Base-by-base conservation (phyloP, 2,797 vertebrate species). In the Rousettus madagascariensis region DNA sequence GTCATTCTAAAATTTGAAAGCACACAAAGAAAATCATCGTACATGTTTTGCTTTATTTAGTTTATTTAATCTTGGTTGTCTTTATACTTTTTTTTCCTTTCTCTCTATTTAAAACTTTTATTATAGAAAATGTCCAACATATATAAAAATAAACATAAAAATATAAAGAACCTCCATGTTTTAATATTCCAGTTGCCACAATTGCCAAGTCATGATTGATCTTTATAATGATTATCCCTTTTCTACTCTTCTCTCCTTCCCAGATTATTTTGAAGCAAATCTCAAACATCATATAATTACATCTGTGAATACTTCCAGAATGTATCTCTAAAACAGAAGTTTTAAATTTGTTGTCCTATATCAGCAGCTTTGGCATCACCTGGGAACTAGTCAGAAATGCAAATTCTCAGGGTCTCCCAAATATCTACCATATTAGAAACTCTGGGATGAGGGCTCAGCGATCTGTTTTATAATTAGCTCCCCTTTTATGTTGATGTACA, bases 231-330 rank as follows among this genome's bases (percentile, higher is more conserved):
- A 59, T 26, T 61, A 77, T 30, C 41, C 16, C 6, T 8, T 63
- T 53, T 13, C 49, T 77, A 79, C 30, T 79, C 43, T 83, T 68
- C 15, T 68, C 15, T 90, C 63, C 63, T 36, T 89, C 68, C 78
- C 59, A 90, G 43, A 78, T 84, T 80, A 63, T 72, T 79, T 93
- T 75, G 49, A 83, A 83, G 69, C 72, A 78, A 20, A 78, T 78
- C 28, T 53, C 61, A 71, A 86, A 61, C 22, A 69, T 9, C n/a
- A 66, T 74, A n/a, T 71, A 71, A 61, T 80, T 87, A 33, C 3
- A 71, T 63, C 55, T 74, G 28, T 79, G 72, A 53, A 63, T 65
- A 57, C 26, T 16, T 74, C 33, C 33, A 88, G 2, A 51, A 69
- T 69, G 53, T 61, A 53, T 59, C 20, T 53, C 51, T 69, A 51